Percentiles rank a stretch among this genome's conserved stretches.
These are phyloP conservation scores for Drosophila arizonae DNA, from an alignment of 1,140 invertebrate species.

Conservation along the genomic window DNA sequence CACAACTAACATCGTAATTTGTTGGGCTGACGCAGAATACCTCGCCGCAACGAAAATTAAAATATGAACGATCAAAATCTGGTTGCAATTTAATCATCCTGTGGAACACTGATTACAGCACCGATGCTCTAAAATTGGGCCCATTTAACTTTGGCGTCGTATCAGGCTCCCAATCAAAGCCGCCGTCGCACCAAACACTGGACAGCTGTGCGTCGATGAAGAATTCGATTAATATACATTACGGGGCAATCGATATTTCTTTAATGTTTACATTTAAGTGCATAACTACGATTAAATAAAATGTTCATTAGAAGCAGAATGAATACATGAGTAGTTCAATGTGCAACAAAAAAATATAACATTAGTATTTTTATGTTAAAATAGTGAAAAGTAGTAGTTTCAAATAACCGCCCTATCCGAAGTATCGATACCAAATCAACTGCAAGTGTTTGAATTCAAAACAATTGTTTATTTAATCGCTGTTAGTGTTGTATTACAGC, in stretches of 20 bases:
- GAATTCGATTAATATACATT: not conserved
- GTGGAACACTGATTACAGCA: not conserved
- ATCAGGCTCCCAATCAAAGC: constrained; percentile 19
- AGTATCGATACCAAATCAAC: not conserved
- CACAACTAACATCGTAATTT: constrained; percentile 62
- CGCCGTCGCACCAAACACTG: constrained; percentile 13
- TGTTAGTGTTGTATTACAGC: constrained; percentile 4
- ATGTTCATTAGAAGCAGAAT: not conserved
- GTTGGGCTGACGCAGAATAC: constrained; percentile 51
- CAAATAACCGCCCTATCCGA: not conserved
- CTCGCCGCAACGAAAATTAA: constrained; percentile 63
- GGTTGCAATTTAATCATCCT: constrained; percentile 60
- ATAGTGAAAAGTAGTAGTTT: not conserved
- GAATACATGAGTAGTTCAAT: not conserved
- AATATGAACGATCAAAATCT: constrained; percentile 15
- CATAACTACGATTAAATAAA: not conserved
- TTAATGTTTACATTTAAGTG: not conserved
- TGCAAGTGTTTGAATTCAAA: not conserved
- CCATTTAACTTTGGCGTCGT: constrained; percentile 40
- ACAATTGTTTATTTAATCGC: not conserved
- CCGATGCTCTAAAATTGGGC: constrained; percentile 1
- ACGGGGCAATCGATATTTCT: not conserved
- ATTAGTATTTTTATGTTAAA: not conserved
- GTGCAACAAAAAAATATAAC: no score
- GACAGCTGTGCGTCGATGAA: constrained; percentile 31